Percentiles rank a stretch among this genome's conserved stretches.
phyloP scores from a whole-genome alignment of 2,797 vertebrate genomes.

The Gymnocypris eckloni region DNA sequence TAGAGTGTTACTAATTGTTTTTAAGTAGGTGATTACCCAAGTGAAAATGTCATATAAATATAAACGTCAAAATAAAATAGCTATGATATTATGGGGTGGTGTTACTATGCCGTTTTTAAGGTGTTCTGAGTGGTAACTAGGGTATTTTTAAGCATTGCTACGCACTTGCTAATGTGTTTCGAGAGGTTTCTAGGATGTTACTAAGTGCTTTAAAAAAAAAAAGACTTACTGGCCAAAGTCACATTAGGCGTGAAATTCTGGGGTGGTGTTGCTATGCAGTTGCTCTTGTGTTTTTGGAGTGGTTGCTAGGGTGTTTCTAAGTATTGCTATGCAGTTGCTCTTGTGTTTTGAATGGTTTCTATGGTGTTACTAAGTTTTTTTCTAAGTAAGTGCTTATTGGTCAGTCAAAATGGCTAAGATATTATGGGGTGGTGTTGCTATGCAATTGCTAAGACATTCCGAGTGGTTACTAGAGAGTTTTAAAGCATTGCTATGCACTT shows the following conservation, averaged over 20 bases:
- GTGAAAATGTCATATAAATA: too few species aligned
- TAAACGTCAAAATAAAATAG: too few species aligned
- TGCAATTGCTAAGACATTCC: not conserved
- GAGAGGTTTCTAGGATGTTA: not conserved
- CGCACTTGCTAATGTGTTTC: too few species aligned
- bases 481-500: too few species aligned
- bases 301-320: not conserved
- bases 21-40: too few species aligned
- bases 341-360: not conserved
- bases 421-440: not conserved
- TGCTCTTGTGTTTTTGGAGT: not conserved
- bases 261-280: not conserved
- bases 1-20: too few species aligned
- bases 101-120: not conserved
- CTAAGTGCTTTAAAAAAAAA: not conserved
- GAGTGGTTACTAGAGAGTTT: too few species aligned
- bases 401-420: not conserved
- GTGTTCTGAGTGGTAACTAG: not conserved
- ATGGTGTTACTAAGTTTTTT: not conserved
- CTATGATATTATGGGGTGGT: not conserved
- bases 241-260: not conserved
- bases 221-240: not conserved
- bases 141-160: not conserved
- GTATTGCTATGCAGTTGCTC: too few species aligned
- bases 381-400: not conserved